Evolutionary conservation across 2,888 invertebrate genomes (phyloP), one percentile per base, ranked within the genome.

Genomic region (Idaea dimidiata): DNA sequence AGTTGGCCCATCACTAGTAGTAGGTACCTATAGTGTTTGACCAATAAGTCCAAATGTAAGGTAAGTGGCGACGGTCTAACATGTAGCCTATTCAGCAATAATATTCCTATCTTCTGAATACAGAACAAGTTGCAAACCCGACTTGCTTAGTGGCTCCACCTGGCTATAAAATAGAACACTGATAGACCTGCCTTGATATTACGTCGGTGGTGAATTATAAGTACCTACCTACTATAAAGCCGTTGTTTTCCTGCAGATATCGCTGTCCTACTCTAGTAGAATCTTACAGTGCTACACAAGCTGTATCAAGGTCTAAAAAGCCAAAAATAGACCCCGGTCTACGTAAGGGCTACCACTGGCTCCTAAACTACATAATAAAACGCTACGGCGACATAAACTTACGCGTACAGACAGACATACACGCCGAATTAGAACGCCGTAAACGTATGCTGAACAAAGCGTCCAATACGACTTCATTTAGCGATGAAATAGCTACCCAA

Each of bases 181-280:
- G 24, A 24, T 24, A 1, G 24, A 24, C 24, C 5, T 3, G 24
- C 24, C 24, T 24, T 24, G 24, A 5, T 24, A 24, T 24, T 24
- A 24, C 24, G 24, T 24, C 5, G 5, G 24, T 24, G 24, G 24
- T 24, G 24, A 3, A 24, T 24, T 24, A 24, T 24, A 24, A 24
- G 24, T 24, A 24, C 24, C 5, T 4, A 0, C 14, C 3, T 14
- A 43, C 14, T 43, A 8, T 43, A 43, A 43, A 43, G 3, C 43
- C 10, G 3, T 43, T 43, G 14, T 14, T 43, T 43, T 43, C 31
- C 70, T 77, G 8, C 80, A 93, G 93, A 70, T 95, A 95, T 81
- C 94, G 95, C 76, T 97, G 97, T 82, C 96, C 97, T 0, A 97
- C 97, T 0, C 90, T 96, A 79, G 95, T 98, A 0, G 97, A 97